phyloP scores from a whole-genome alignment of 2,888 invertebrate species.

The Melitaea athalia region DNA sequence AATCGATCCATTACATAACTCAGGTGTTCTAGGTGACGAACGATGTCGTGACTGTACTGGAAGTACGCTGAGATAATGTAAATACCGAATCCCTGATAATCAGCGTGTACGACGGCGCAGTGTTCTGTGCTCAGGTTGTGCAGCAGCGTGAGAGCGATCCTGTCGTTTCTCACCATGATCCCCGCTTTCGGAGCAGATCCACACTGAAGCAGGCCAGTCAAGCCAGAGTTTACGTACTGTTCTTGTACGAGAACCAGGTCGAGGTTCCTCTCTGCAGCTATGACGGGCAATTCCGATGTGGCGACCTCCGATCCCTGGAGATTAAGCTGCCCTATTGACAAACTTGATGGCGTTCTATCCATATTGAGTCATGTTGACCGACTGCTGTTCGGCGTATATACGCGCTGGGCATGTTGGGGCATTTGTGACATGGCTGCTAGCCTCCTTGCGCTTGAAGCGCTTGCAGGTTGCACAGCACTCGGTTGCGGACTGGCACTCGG shows the following conservation, averaged over 20 bases:
- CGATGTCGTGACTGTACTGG: conserved; percentile 6
- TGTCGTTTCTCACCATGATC: neutral
- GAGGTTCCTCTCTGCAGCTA: too few species aligned
- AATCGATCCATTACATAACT: neutral
- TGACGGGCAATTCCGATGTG: too few species aligned
- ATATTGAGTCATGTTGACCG: neutral
- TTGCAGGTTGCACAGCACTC: conserved; percentile 11
- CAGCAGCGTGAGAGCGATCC: neutral
- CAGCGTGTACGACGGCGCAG: neutral
- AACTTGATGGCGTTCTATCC: neutral
- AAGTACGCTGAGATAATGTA: neutral
- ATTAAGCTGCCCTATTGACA: too few species aligned
- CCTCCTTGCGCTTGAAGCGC: conserved; percentile 1
- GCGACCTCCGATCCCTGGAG: too few species aligned
- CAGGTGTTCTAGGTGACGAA: neutral
- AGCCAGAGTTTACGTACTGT: neutral
- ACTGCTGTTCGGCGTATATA: neutral
- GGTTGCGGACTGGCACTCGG: neutral
- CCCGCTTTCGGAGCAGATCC: neutral
- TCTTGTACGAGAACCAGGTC: neutral
- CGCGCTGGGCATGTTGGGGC: conserved; percentile 1
- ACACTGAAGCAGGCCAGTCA: neutral
- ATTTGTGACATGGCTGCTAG: neutral
- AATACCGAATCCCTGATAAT: neutral
- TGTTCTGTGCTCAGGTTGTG: neutral